phyloP scores from a whole-genome alignment of 2,113 vertebrate species.

The Rafetus swinhoei region DNA sequence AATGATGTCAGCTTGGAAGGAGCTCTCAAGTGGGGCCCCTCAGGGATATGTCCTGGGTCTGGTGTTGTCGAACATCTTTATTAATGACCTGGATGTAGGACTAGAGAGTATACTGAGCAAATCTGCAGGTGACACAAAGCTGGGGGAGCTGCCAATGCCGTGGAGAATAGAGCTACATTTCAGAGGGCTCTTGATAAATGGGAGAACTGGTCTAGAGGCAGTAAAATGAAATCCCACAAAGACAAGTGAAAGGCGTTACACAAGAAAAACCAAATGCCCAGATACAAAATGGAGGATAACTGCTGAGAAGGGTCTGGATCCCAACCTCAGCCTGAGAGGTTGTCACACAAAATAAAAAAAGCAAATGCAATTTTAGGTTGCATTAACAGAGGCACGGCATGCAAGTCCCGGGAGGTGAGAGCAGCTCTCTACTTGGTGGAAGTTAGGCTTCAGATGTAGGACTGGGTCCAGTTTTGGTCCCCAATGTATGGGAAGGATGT shows the following conservation, averaged over 20 bases:
- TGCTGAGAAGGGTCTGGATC: neutral
- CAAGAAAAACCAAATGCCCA: neutral
- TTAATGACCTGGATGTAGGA: neutral
- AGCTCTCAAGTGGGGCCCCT: neutral
- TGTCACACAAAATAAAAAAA: neutral
- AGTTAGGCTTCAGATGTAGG: neutral
- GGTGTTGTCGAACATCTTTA: neutral
- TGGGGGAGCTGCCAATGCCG: neutral
- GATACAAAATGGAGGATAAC: neutral
- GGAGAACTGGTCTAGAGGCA: neutral
- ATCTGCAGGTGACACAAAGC: neutral
- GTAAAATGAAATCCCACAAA: neutral
- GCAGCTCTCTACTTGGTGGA: neutral
- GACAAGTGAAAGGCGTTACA: neutral
- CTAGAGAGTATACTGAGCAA: neutral
- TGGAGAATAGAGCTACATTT: neutral
- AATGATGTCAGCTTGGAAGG: neutral
- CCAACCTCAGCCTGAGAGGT: neutral
- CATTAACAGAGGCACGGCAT: neutral
- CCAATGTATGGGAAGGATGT: neutral
- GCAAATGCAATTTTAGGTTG: neutral
- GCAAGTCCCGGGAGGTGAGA: neutral
- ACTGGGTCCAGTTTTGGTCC: neutral
- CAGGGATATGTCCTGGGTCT: neutral
- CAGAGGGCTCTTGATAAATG: neutral